These are phyloP conservation scores for Octodonta nipae DNA, from an alignment of 2,888 invertebrate species.

Conservation along the genomic window DNA sequence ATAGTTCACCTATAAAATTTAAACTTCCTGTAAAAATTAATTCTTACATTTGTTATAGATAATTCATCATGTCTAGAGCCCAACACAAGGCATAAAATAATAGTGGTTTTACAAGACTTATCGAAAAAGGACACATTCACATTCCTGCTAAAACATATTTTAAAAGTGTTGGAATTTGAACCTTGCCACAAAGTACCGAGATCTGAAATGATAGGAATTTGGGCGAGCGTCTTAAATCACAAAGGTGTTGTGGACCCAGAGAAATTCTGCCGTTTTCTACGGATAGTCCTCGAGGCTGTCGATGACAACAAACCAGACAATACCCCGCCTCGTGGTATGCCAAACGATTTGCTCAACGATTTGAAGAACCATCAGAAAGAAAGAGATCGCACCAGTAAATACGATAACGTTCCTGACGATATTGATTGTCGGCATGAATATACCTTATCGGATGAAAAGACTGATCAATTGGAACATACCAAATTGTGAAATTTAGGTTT, in stretches of 20 bases:
- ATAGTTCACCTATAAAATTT: too few species aligned
- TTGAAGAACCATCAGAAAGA: conserved; percentile 16
- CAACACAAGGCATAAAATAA: conserved; percentile 16
- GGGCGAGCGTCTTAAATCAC: conserved; percentile 20
- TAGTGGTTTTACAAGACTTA: conserved; percentile 17
- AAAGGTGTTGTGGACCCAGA: conserved; percentile 12
- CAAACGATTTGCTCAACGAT: conserved; percentile 14
- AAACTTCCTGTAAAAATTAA: too few species aligned
- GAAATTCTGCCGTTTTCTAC: conserved; percentile 14
- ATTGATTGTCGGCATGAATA: conserved; percentile 13
- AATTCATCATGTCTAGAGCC: conserved; percentile 15
- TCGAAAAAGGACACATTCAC: conserved; percentile 25
- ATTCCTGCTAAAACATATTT: conserved; percentile 24
- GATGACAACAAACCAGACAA: conserved; percentile 11
- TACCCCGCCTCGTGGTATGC: conserved; percentile 7
- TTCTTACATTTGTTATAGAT: conserved; percentile 14
- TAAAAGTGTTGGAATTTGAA: conserved; percentile 20
- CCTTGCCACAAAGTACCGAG: conserved; percentile 19
- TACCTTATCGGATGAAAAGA: conserved; percentile 20
- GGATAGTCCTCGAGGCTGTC: conserved; percentile 14
- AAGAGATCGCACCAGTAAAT: conserved; percentile 18
- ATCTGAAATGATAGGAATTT: conserved; percentile 20
- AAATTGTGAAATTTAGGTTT: conserved; percentile 15
- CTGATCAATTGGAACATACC: conserved; percentile 18
- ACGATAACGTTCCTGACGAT: conserved; percentile 19